These are phyloP conservation scores for Coilia nasus DNA, from an alignment of 2,797 vertebrate genomes.

Conservation along the genomic window DNA sequence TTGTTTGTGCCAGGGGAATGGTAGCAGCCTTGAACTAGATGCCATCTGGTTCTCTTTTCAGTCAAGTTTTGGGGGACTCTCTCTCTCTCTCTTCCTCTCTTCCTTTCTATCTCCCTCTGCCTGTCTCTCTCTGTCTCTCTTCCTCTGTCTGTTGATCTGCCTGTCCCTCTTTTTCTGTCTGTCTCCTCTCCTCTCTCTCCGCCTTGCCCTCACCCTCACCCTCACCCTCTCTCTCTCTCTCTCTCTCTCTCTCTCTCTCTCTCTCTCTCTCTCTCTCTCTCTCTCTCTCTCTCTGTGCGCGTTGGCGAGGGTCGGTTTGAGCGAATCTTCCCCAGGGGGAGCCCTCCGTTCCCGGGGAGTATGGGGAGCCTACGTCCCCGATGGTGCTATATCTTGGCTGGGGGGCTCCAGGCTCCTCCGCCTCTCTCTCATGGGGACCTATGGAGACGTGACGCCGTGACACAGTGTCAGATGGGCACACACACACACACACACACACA, in stretches of 20 bases:
- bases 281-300: constrained; percentile 13
- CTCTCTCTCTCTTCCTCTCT: constrained; percentile 30
- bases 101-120: neutral
- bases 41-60: constrained; percentile 64
- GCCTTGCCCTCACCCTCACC: too few relatives aligned
- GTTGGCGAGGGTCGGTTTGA: constrained; percentile 60
- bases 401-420: constrained; percentile 45
- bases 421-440: constrained; percentile 47
- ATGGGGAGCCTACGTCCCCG: constrained; percentile 49
- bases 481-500: neutral
- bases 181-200: too few relatives aligned
- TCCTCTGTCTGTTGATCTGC: too few relatives aligned
- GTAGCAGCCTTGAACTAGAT: constrained; percentile 60
- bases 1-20: constrained; percentile 68
- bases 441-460: constrained; percentile 2
- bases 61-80: constrained; percentile 53
- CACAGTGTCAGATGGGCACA: neutral
- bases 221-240: neutral
- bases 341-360: constrained; percentile 51
- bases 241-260: neutral
- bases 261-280: too few relatives aligned
- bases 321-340: constrained; percentile 56
- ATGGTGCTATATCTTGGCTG: constrained; percentile 39
- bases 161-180: too few relatives aligned
- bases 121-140: too few relatives aligned